Evolutionary conservation across 2,888 invertebrate genomes (phyloP).

Genomic region (Muscina levida): DNA sequence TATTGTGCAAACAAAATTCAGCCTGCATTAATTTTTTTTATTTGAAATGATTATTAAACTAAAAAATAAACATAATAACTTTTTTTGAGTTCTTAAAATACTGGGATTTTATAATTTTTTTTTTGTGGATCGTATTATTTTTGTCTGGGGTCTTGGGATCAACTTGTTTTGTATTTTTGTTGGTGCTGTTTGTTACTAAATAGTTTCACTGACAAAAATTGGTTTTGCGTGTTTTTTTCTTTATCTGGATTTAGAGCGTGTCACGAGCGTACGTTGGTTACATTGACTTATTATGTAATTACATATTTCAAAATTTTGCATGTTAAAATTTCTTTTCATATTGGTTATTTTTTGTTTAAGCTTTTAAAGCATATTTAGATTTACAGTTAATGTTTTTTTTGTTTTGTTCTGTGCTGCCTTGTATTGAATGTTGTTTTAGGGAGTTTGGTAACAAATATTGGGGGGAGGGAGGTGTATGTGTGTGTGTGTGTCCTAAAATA

Average conservation of each 20-base stretch:
- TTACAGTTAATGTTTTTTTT: neutral
- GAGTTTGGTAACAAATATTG: conserved; percentile 42
- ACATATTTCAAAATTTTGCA: neutral
- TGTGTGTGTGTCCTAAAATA: conserved; percentile 25
- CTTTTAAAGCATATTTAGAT: conserved; percentile 15
- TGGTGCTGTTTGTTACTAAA: conserved; percentile 57
- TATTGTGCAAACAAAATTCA: too few relatives aligned
- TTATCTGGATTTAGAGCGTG: conserved; percentile 8
- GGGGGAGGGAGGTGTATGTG: too few relatives aligned
- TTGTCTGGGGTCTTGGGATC: neutral
- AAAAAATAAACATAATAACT: too few relatives aligned
- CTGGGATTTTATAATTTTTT: too few relatives aligned
- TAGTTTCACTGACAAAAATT: neutral
- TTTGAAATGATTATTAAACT: too few relatives aligned
- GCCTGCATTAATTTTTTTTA: too few relatives aligned
- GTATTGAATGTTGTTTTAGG: conserved; percentile 1
- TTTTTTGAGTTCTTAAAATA: too few relatives aligned
- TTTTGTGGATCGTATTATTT: too few relatives aligned
- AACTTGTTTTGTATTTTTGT: conserved; percentile 47
- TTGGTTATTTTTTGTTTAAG: neutral
- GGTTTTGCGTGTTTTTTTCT: conserved; percentile 20
- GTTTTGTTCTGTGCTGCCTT: neutral
- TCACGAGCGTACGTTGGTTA: conserved; percentile 27
- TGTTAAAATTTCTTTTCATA: conserved; percentile 12
- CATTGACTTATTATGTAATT: conserved; percentile 19